Percentiles rank a stretch among this genome's conserved stretches.
Conservation (phyloP, 2,113 vertebrate genomes). For the Chlamydotis undulata region DNA sequence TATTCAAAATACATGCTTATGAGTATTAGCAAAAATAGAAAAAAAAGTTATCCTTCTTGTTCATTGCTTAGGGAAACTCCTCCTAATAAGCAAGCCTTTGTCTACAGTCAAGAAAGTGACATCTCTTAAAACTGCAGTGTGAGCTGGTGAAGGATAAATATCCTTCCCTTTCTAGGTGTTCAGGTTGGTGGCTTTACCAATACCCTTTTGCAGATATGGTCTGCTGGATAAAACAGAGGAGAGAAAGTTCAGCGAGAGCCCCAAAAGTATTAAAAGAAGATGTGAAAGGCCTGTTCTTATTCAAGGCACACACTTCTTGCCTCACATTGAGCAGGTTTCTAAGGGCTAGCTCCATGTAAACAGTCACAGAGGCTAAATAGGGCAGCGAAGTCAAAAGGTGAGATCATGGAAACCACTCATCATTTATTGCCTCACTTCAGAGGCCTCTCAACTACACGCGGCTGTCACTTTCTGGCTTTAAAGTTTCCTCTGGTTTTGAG, state of each 20-base stretch:
- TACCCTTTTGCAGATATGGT: background rate
- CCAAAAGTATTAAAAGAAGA: background rate
- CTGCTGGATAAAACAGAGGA: background rate
- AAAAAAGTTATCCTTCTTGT: background rate
- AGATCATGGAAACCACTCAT: constrained; percentile 56
- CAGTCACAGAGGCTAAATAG: background rate
- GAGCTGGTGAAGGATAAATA: background rate
- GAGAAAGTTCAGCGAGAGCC: background rate
- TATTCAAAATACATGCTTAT: background rate
- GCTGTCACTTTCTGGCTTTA: background rate
- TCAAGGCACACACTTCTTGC: background rate
- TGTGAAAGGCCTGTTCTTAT: background rate
- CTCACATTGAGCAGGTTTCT: background rate
- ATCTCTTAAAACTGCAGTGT: background rate
- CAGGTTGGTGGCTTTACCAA: background rate
- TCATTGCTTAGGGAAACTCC: background rate
- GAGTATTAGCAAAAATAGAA: background rate
- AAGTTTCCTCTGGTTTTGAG: background rate
- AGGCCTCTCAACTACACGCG: background rate
- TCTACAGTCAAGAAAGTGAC: background rate
- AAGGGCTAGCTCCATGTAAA: constrained; percentile 8
- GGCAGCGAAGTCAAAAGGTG: constrained; percentile 40
- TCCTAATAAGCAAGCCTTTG: background rate
- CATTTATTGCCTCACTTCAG: constrained; percentile 17
- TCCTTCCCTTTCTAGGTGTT: background rate